Evolutionary conservation across 92 coral and sea anemone species (phyloP), one percentile per base, ranked within the genome.

Genomic region (Paramuricea clavata): DNA sequence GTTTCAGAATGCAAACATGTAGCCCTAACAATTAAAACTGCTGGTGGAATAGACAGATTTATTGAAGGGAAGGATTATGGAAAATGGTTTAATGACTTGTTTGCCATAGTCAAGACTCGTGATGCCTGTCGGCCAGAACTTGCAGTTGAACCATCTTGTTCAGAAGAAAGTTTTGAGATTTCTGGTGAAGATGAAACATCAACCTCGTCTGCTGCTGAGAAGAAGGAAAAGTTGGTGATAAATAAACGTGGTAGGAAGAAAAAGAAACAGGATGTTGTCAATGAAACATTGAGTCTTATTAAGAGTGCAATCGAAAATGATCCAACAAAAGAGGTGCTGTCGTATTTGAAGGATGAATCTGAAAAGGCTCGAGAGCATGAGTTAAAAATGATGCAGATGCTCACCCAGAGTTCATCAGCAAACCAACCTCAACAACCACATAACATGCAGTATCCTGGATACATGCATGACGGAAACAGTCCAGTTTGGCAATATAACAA

Each of bases 31-130:
- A 49, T 65, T 25, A 87, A 87, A 54, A 81, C 91, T 34, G 87
- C 91, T 30, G 64, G 69, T 49, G 89, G 89, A 61, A 61, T 86
- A 57, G 80, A 64, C 32, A 62, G 86, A 23, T 86, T 86, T 74
- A 76, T 79, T 49, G 91, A 87, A 22, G 81, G 82, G 17, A 82
- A 70, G 44, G 87, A 70, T 23, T 87, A 35, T 81, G 91, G 91
- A 27, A 54, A 82, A 32, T 87, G 87, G 91, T 81, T 87, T 87
- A 56, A 87, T 49, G 79, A 87, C 69, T 64, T 87, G 81, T 87
- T 69, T 81, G 31, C 79, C 12, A 56, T 87, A n/a, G 91, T 87
- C 47, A 87, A 87, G 44, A 81, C 91, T 64, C 81, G 87, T 49
- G 87, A 87, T 36, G 81, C 91, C 3, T 83, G 87, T 69, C 62